Percentiles rank a stretch among this genome's conserved stretches.
Conservation (phyloP, 2,113 vertebrate species). For the Turdus rufiventris region DNA sequence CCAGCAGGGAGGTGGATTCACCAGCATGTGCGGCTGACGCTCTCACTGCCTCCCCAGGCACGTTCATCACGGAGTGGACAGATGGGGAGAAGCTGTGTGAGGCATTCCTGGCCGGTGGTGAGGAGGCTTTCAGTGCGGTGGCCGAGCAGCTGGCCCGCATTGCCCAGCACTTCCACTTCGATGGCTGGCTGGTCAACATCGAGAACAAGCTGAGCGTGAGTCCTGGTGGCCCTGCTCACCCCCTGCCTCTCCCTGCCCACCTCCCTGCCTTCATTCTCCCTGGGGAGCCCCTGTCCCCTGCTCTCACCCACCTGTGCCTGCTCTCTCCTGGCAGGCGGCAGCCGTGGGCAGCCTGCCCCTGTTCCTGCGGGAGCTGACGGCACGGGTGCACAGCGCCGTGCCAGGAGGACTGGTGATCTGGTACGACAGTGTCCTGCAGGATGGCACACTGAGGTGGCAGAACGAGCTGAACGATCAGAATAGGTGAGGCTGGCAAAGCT, state of each 20-base stretch:
- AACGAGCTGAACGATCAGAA: constrained; percentile 88
- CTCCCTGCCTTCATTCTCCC: neutral
- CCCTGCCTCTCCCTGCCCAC: neutral
- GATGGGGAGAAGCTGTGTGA: constrained; percentile 79
- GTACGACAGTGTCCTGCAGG: constrained; percentile 88
- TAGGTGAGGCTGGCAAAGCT: constrained; percentile 62
- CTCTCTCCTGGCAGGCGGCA: constrained; percentile 43
- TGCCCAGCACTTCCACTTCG: constrained; percentile 80
- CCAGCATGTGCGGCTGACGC: rapidly evolving
- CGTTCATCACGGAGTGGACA: constrained; percentile 92
- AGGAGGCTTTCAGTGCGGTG: constrained; percentile 69
- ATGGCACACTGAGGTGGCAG: constrained; percentile 85
- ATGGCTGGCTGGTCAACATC: constrained; percentile 94
- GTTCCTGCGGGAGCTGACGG: constrained; percentile 83
- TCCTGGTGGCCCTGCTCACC: rapidly evolving
- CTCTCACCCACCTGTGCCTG: rapidly evolving
- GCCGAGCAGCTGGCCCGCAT: constrained; percentile 85
- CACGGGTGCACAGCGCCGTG: constrained; percentile 75
- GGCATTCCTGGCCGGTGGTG: constrained; percentile 79
- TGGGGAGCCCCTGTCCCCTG: rapidly evolving
- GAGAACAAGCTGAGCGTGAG: constrained; percentile 91
- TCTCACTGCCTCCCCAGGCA: constrained; percentile 69
- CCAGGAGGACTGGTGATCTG: constrained; percentile 84
- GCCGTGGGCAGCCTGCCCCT: constrained; percentile 73
- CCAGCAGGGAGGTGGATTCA: rapidly evolving